Conservation (phyloP, 2,888 invertebrate genomes). For the Athripsodes cinereus region DNA sequence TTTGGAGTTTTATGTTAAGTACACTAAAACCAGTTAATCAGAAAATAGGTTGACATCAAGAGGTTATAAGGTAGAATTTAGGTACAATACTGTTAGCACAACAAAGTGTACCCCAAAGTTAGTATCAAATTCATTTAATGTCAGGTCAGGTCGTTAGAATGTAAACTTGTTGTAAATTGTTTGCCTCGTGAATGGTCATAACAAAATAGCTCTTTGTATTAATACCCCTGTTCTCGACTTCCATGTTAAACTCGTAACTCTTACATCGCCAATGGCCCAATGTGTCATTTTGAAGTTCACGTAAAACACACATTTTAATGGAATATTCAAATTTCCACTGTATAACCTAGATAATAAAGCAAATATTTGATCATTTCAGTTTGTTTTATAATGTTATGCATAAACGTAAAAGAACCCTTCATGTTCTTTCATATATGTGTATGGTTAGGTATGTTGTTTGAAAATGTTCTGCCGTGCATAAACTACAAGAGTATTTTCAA, state of each 20-base stretch:
- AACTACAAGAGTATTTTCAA: too few relatives aligned
- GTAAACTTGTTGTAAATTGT: slow-evolving; percentile 2
- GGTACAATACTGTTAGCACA: neutral
- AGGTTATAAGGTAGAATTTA: neutral
- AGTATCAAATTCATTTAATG: neutral
- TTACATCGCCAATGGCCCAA: neutral
- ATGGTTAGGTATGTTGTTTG: too few relatives aligned
- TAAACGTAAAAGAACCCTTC: too few relatives aligned
- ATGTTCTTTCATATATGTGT: too few relatives aligned
- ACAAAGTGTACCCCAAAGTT: neutral
- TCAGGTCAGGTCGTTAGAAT: neutral
- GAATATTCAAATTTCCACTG: neutral
- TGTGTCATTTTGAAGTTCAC: neutral
- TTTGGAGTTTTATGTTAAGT: too few relatives aligned
- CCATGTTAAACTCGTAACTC: too few relatives aligned
- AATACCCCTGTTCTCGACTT: neutral
- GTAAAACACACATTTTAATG: neutral
- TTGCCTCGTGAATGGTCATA: neutral
- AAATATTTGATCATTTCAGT: too few relatives aligned
- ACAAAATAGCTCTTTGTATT: neutral
- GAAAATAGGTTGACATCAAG: neutral
- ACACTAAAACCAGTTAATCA: too few relatives aligned
- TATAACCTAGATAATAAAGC: too few relatives aligned
- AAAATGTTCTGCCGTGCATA: too few relatives aligned
- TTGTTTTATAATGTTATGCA: too few relatives aligned